These are phyloP conservation scores for Oreochromis mossambicus DNA, from an alignment of 2,797 vertebrate species.

Conservation along the genomic window DNA sequence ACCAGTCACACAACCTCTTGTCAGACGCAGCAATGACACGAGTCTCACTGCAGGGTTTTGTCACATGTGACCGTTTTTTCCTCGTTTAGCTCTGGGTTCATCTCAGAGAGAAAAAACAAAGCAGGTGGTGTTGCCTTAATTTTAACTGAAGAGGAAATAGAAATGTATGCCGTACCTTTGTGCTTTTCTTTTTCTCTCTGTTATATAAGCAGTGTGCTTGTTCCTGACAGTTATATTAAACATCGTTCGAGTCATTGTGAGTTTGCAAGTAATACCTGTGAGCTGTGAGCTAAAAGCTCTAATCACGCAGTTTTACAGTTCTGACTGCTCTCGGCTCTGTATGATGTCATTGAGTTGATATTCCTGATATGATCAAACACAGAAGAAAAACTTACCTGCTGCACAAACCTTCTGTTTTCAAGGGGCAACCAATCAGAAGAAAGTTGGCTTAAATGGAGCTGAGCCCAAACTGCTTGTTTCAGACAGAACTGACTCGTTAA, in stretches of 20 bases:
- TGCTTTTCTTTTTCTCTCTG: background rate
- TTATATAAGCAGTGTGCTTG: background rate
- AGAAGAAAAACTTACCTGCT: rapidly evolving
- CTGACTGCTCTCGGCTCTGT: background rate
- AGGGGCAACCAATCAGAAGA: background rate
- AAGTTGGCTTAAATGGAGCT: background rate
- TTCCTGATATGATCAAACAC: background rate
- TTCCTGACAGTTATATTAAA: background rate
- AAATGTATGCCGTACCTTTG: background rate
- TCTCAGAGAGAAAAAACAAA: background rate
- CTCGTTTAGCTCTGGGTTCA: background rate
- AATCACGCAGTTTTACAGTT: background rate
- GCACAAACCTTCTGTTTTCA: background rate
- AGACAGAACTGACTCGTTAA: background rate
- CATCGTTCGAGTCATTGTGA: background rate
- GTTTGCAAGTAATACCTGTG: background rate
- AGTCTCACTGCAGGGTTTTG: background rate
- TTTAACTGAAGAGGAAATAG: background rate
- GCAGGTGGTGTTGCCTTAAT: background rate
- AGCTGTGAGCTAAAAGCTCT: background rate
- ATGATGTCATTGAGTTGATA: too few relatives aligned
- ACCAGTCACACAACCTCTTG: background rate
- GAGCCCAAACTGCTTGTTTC: background rate
- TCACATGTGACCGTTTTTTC: background rate
- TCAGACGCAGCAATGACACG: background rate